These are phyloP conservation scores for Channa maculata DNA, from an alignment of 2,113 vertebrate species.

Conservation along the genomic window DNA sequence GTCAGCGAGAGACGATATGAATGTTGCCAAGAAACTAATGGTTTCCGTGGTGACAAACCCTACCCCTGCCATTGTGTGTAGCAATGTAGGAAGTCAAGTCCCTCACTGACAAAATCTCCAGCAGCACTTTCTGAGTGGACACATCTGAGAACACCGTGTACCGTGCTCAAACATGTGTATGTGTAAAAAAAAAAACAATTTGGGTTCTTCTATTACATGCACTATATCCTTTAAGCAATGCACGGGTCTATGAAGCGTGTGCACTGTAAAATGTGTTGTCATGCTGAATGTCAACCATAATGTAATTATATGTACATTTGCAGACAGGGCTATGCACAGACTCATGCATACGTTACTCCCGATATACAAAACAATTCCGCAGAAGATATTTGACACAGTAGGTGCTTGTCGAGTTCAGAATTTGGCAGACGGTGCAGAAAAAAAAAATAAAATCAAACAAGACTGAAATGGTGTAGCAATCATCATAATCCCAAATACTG, in stretches of 20 bases:
- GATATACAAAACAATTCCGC: background rate
- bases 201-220: background rate
- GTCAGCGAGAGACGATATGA: slow-evolving; percentile 84
- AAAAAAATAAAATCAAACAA: background rate
- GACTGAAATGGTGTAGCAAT: background rate
- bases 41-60: slow-evolving; percentile 90
- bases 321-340: background rate
- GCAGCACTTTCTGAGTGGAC: slow-evolving; percentile 26
- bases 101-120: slow-evolving; percentile 41
- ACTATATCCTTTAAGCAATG: too few species aligned
- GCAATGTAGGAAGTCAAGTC: slow-evolving; percentile 80
- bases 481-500: background rate
- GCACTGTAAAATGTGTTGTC: background rate
- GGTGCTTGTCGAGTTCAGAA: background rate
- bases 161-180: background rate
- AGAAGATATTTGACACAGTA: background rate
- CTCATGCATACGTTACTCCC: background rate
- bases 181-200: background rate
- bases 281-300: background rate
- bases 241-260: too few species aligned
- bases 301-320: background rate
- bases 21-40: slow-evolving; percentile 93
- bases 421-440: background rate
- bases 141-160: slow-evolving; percentile 21
- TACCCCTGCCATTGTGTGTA: slow-evolving; percentile 85